Percentiles rank a stretch among this genome's conserved stretches.
Conservation (phyloP, 2,888 invertebrate species). For the Agrochola circellaris region DNA sequence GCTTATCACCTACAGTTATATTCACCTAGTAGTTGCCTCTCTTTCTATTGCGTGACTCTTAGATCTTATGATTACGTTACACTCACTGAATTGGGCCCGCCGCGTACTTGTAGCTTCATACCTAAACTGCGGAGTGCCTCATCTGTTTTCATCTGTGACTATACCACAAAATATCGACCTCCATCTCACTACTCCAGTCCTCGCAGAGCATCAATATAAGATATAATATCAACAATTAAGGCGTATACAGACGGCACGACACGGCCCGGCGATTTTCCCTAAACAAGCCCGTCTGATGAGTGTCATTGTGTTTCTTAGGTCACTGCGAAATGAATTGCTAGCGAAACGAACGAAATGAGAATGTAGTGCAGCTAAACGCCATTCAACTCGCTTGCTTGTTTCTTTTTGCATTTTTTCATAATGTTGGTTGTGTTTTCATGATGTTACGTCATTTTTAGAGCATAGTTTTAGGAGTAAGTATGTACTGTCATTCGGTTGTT, state of each 20-base stretch:
- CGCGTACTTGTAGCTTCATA: too few species aligned
- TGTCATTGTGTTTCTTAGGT: conserved; percentile 78
- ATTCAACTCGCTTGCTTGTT: conserved; percentile 54
- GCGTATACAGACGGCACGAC: conserved; percentile 73
- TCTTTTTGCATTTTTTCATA: conserved; percentile 49
- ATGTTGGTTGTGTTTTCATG: conserved; percentile 32
- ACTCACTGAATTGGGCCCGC: too few species aligned
- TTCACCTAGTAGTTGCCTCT: too few species aligned
- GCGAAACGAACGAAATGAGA: conserved; percentile 58
- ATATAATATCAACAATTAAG: conserved; percentile 78
- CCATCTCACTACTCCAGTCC: neutral
- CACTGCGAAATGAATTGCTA: conserved; percentile 64
- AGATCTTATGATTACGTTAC: too few species aligned
- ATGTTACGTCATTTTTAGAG: conserved; percentile 10
- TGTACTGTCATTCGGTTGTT: neutral
- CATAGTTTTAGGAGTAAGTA: neutral
- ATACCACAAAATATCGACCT: neutral
- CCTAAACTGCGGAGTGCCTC: too few species aligned
- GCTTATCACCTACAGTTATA: too few species aligned
- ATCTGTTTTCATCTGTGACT: neutral
- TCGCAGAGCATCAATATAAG: conserved; percentile 46
- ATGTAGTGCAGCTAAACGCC: conserved; percentile 60
- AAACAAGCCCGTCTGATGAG: conserved; percentile 88
- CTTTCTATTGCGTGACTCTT: too few species aligned
- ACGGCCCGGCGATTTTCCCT: conserved; percentile 74